A percentile compares a stretch with the other conserved stretches of the same genome.
These are phyloP conservation scores for Microchrysa polita DNA, from an alignment of 2,888 invertebrate genomes.

Conservation along the genomic window DNA sequence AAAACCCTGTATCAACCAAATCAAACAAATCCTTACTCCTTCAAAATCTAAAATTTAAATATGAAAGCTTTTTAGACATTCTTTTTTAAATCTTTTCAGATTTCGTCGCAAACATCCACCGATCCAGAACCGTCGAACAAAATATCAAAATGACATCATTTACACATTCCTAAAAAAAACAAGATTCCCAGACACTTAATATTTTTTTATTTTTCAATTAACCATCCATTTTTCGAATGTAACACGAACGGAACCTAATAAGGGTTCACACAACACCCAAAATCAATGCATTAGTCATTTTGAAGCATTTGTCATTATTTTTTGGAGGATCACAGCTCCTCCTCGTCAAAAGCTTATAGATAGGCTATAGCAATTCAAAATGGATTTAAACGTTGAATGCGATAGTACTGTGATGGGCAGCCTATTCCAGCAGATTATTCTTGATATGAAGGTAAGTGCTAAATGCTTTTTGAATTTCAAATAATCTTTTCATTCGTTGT, in stretches of 20 bases:
- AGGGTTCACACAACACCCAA: neutral
- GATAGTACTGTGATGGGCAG: slow-evolving; percentile 92
- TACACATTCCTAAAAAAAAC: too few species aligned
- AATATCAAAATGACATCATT: too few species aligned
- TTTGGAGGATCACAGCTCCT: neutral
- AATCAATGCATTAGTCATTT: neutral
- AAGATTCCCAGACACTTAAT: too few species aligned
- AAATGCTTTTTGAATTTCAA: neutral
- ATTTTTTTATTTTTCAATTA: too few species aligned
- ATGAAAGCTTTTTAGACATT: too few species aligned
- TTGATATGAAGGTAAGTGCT: slow-evolving; percentile 93
- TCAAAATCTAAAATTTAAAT: too few species aligned
- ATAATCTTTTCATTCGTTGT: neutral
- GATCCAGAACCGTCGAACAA: too few species aligned
- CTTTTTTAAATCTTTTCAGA: too few species aligned
- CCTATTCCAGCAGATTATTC: slow-evolving; percentile 93
- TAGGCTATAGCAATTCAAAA: slow-evolving; percentile 51
- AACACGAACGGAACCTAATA: neutral
- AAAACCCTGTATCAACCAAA: too few species aligned
- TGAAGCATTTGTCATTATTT: neutral
- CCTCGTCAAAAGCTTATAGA: neutral
- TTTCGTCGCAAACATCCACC: too few species aligned
- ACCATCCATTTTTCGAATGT: too few species aligned
- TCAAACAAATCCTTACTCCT: too few species aligned
- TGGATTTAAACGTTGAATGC: slow-evolving; percentile 67